phyloP scores from a whole-genome alignment of 2,888 invertebrate genomes.

The Cepaea hortensis region DNA sequence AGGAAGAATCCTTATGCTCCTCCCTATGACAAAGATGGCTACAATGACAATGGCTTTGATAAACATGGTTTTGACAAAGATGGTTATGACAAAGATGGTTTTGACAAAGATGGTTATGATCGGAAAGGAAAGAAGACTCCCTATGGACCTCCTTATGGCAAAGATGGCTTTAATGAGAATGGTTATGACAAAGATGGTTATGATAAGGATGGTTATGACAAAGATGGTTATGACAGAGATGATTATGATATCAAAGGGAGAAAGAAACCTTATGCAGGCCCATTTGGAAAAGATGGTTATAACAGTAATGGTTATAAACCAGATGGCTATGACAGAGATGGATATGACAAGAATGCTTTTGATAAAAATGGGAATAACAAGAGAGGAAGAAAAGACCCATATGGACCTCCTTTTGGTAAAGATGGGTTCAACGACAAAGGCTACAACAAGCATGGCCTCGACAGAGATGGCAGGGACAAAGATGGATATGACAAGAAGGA shows the following conservation, averaged over 20 bases:
- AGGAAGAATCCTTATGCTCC: constrained; percentile 23
- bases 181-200: constrained; percentile 29
- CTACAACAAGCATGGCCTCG: constrained; percentile 38
- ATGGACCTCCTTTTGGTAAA: constrained; percentile 28
- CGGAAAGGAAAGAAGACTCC: constrained; percentile 17
- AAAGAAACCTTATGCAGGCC: constrained; percentile 16
- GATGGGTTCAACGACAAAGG: constrained; percentile 36
- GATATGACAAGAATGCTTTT: constrained; percentile 13
- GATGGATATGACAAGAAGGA: constrained; percentile 41
- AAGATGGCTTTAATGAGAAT: constrained; percentile 23
- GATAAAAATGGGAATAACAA: constrained; percentile 32
- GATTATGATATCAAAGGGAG: constrained; percentile 17
- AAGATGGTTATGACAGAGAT: constrained; percentile 15
- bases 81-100: constrained; percentile 26
- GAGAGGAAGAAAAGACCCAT: constrained; percentile 3
- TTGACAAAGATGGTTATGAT: constrained; percentile 25
- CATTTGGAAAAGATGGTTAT: constrained; percentile 23
- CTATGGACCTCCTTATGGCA: constrained; percentile 26
- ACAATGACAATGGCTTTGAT: constrained; percentile 22
- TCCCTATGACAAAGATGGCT: constrained; percentile 20
- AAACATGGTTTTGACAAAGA: constrained; percentile 26
- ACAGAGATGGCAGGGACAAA: constrained; percentile 49
- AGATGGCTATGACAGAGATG: constrained; percentile 18
- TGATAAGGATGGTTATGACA: constrained; percentile 19
- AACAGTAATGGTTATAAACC: constrained; percentile 12